Evolutionary conservation across 2,888 invertebrate species (phyloP).

Genomic region (Agrypnus murinus): DNA sequence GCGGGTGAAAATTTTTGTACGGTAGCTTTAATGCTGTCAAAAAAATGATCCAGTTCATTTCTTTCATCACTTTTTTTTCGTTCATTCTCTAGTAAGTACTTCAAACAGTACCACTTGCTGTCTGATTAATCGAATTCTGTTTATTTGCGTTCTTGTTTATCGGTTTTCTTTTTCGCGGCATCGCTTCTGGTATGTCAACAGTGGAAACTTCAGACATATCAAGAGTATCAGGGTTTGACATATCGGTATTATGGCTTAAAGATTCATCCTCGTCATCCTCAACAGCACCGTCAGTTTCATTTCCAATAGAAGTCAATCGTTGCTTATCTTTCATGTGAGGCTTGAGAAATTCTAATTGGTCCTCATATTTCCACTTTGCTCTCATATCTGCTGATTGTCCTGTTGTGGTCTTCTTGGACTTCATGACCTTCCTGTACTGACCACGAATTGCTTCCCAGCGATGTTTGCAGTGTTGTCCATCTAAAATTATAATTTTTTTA

Average conservation of each 20-base stretch:
- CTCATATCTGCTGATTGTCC: background rate
- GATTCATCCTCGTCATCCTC: background rate
- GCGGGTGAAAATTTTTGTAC: background rate
- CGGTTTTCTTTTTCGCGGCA: too few species aligned
- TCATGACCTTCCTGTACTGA: constrained; percentile 1
- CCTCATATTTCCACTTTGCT: constrained; percentile 21
- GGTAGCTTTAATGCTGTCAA: background rate
- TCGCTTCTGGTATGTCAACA: too few species aligned
- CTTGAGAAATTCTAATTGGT: constrained; percentile 5
- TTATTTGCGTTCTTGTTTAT: too few species aligned
- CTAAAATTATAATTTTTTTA: background rate
- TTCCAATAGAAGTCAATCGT: background rate
- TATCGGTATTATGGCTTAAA: background rate
- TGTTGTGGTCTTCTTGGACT: background rate
- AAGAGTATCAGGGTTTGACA: too few species aligned
- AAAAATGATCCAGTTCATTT: constrained; percentile 2
- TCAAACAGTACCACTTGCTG: too few species aligned
- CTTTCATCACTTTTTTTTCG: too few species aligned
- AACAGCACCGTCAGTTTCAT: background rate
- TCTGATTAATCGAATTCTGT: background rate
- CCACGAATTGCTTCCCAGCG: constrained; percentile 1
- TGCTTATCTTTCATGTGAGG: constrained; percentile 1
- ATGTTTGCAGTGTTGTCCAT: background rate
- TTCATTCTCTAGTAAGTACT: too few species aligned
- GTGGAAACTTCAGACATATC: too few species aligned